Evolutionary conservation across 2,797 vertebrate genomes (phyloP).

Genomic region (Rhinogobio ventralis): DNA sequence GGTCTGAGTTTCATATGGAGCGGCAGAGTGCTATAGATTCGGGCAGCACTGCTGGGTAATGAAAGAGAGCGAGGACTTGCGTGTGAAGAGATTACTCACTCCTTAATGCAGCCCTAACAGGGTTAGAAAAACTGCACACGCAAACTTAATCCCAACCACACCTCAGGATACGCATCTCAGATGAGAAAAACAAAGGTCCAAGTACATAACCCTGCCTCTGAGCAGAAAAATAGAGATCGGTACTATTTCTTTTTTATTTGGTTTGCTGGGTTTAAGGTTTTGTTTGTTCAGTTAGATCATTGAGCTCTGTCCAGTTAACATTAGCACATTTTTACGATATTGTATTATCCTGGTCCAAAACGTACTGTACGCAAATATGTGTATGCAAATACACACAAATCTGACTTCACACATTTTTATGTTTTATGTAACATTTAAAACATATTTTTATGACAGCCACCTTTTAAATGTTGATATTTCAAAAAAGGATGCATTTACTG

Average conservation of each 20-base stretch:
- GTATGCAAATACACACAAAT: background rate
- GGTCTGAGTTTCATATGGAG: conserved; percentile 73
- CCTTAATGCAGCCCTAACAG: conserved; percentile 66
- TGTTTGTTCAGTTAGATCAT: background rate
- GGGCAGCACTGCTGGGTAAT: conserved; percentile 60
- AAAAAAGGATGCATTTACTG: background rate
- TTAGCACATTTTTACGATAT: background rate
- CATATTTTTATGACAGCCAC: background rate
- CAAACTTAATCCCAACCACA: conserved; percentile 64
- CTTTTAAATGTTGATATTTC: background rate
- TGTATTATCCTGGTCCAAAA: background rate
- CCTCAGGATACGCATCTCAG: conserved; percentile 41
- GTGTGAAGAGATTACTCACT: conserved; percentile 70
- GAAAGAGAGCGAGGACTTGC: conserved; percentile 65
- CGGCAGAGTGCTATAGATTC: conserved; percentile 69
- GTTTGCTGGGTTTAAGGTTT: conserved; percentile 15
- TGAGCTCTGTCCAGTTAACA: background rate
- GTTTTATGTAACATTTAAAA: background rate
- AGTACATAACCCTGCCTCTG: conserved; percentile 22
- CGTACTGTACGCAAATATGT: background rate
- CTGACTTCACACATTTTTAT: background rate
- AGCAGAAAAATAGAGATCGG: background rate
- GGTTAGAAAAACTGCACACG: conserved; percentile 60
- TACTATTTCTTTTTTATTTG: conserved; percentile 18
- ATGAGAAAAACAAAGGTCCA: conserved; percentile 39